A percentile compares a stretch with the other conserved stretches of the same genome.
phyloP scores from a whole-genome alignment of 2,797 vertebrate genomes.

The Ctenopoma kingsleyae region DNA sequence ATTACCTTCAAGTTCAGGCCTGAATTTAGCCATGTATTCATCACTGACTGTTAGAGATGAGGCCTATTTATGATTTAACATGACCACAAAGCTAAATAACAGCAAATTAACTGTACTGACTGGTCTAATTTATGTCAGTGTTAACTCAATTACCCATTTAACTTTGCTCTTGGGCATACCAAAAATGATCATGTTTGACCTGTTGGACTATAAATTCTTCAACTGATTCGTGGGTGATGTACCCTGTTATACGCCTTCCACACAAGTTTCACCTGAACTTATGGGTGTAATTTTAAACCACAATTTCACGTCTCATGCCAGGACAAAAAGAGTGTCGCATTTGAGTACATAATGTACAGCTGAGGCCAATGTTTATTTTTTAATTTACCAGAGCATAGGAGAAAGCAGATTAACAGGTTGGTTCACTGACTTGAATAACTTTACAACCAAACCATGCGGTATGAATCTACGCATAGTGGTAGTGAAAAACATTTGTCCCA shows the following conservation, averaged over 20 bases:
- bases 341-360: constrained; percentile 14
- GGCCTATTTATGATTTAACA: constrained; percentile 63
- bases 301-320: constrained; percentile 29
- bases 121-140: constrained; percentile 58
- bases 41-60: constrained; percentile 25
- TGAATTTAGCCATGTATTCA: constrained; percentile 43
- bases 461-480: constrained; percentile 56
- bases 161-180: constrained; percentile 2
- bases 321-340: constrained; percentile 20
- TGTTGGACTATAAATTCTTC: constrained; percentile 15
- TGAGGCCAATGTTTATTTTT: constrained; percentile 21
- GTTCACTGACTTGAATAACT: constrained; percentile 56
- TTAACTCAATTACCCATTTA: constrained; percentile 48
- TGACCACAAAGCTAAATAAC: constrained; percentile 54
- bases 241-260: constrained; percentile 38
- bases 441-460: constrained; percentile 55
- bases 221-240: constrained; percentile 50
- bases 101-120: constrained; percentile 55
- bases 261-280: constrained; percentile 47
- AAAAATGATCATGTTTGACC: constrained; percentile 19
- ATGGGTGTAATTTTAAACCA: constrained; percentile 51
- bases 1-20: constrained; percentile 43
- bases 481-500: constrained; percentile 74
- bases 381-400: constrained; percentile 28
- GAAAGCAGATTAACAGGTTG: constrained; percentile 35